Percentiles rank a stretch among this genome's conserved stretches.
These are phyloP conservation scores for Sebastes fasciatus DNA, from an alignment of 2,113 vertebrate genomes.

Conservation along the genomic window DNA sequence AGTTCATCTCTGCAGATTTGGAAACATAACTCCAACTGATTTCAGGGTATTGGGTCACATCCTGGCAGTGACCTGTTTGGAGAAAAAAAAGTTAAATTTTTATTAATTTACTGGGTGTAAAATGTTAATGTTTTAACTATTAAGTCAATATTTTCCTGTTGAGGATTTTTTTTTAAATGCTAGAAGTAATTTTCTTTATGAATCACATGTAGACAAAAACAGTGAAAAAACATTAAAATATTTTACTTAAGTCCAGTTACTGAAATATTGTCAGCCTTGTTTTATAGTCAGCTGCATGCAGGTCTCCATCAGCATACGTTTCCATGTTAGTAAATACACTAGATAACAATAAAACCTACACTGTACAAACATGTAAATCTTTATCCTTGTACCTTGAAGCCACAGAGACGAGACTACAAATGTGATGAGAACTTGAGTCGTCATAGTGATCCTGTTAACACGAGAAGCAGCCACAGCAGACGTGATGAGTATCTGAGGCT, in stretches of 20 bases:
- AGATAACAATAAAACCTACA: neutral
- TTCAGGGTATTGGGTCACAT: slow-evolving; percentile 60
- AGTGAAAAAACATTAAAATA: neutral
- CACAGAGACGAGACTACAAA: slow-evolving; percentile 13
- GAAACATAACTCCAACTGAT: slow-evolving; percentile 34
- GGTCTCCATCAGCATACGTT: neutral
- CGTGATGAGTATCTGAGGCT: neutral
- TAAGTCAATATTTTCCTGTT: neutral
- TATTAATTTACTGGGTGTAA: neutral
- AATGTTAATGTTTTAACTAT: neutral
- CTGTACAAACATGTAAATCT: neutral
- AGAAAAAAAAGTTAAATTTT: neutral
- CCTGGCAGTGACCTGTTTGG: slow-evolving; percentile 38
- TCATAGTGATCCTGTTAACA: neutral
- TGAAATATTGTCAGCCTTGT: neutral
- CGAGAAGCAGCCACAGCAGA: neutral
- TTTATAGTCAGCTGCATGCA: too few relatives aligned
- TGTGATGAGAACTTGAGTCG: neutral
- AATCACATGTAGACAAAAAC: neutral
- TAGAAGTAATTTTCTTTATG: neutral
- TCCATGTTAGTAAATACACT: neutral
- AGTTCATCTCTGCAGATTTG: slow-evolving; percentile 54
- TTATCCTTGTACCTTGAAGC: slow-evolving; percentile 44
- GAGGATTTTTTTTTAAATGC: neutral
- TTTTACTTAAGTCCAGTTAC: neutral